Base-by-base conservation (phyloP, 2,888 invertebrate genomes). In the Luperina testacea region DNA sequence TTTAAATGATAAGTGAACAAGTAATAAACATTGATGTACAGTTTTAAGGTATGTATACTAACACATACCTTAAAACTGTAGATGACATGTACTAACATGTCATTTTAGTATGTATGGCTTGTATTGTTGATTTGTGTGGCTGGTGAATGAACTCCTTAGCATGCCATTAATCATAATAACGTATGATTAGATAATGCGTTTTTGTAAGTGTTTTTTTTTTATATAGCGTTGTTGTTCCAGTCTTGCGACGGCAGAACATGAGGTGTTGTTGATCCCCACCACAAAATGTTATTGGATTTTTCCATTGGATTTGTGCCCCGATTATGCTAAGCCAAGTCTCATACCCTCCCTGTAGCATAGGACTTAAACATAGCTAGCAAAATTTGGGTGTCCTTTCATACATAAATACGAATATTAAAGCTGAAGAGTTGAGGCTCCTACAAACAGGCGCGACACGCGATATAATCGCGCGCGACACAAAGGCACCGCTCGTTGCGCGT, bases 11-110 rank as follows among this genome's bases (percentile, higher is more conserved):
- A 70, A 72, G 68, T 72, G 75, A 75, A 68, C 68, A 77, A n/a
- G 42, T 82, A n/a, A 77, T 82, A 75, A 82, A 82, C 79, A 85
- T 79, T 75, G 77, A 82, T 75, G 59, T 51, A 53, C 27, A 67
- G 8, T 51, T 42, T 51, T 72, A 45, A 27, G 27, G 51, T 67
- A 67, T 74, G 76, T 76, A 73, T n/a, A n/a, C n/a, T n/a, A n/a
- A n/a, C n/a, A n/a, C n/a, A n/a, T n/a, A n/a, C n/a, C n/a, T n/a
- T n/a, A n/a, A n/a, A n/a, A n/a, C n/a, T n/a, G n/a, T n/a, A n/a
- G n/a, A n/a, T n/a, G n/a, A n/a, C n/a, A n/a, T n/a, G n/a, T n/a
- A n/a, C n/a, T n/a, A n/a, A n/a, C 32, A 32, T 32, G 70, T 69
- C 68, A 72, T 64, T n/a, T 77, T 42, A 61, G 42, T 73, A 85